A percentile compares a stretch with the other conserved stretches of the same genome.
phyloP scores from a whole-genome alignment of 2,888 invertebrate species.

The Lacanobia wlatinum region DNA sequence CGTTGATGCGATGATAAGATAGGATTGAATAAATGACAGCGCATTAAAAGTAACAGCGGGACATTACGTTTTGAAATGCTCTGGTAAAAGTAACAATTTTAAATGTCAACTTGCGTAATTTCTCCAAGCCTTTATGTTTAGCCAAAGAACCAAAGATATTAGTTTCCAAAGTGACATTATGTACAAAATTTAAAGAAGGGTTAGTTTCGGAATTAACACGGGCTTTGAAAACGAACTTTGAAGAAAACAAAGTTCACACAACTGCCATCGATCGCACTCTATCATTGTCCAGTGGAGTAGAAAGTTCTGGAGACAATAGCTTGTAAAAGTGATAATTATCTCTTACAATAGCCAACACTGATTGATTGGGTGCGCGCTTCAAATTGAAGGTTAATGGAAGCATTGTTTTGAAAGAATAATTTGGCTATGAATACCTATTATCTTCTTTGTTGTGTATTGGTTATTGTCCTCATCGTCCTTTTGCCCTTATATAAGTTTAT shows the following conservation, averaged over 20 bases:
- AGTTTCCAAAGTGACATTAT: not conserved
- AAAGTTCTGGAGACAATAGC: constrained; percentile 63
- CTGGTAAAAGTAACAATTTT: not conserved
- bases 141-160: not conserved
- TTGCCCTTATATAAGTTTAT: not conserved
- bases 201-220: not conserved
- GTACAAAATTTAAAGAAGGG: not conserved
- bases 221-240: constrained; percentile 21
- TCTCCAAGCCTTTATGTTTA: not conserved
- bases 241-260: constrained; percentile 41
- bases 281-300: constrained; percentile 58
- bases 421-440: constrained; percentile 18
- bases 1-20: constrained; percentile 43
- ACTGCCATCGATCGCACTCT: constrained; percentile 43
- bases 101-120: constrained; percentile 12
- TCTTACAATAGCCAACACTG: constrained; percentile 51
- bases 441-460: constrained; percentile 11
- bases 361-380: constrained; percentile 52
- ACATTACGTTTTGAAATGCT: constrained; percentile 17
- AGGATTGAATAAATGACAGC: constrained; percentile 42
- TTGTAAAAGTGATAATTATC: constrained; percentile 60
- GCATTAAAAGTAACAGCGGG: constrained; percentile 33
- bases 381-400: constrained; percentile 51
- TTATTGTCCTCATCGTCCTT: not conserved
- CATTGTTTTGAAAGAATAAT: constrained; percentile 56